These are phyloP conservation scores for Neogobius melanostomus DNA, from an alignment of 2,113 vertebrate genomes.

Conservation along the genomic window DNA sequence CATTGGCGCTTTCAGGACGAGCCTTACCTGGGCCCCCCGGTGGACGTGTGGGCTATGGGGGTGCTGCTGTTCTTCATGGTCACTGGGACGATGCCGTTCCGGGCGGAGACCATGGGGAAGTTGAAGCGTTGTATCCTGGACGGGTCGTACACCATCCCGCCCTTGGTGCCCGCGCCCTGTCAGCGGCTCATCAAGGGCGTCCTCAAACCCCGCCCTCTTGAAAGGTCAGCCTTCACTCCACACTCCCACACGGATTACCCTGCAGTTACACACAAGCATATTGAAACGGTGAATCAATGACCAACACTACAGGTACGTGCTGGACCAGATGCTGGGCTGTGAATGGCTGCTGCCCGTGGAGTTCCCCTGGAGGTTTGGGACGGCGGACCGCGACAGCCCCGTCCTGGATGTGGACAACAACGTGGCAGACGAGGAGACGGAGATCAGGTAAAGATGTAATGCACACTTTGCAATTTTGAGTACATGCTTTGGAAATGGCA, in stretches of 20 bases:
- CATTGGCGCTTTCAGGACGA: slow-evolving; percentile 84
- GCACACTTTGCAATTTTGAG: too few species aligned
- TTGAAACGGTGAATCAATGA: too few species aligned
- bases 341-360: slow-evolving; percentile 90
- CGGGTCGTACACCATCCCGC: slow-evolving; percentile 78
- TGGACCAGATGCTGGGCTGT: slow-evolving; percentile 86
- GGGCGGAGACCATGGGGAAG: slow-evolving; percentile 89
- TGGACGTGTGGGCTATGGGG: slow-evolving; percentile 94
- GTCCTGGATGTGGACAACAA: slow-evolving; percentile 61
- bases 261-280: too few species aligned
- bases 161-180: slow-evolving; percentile 84
- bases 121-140: slow-evolving; percentile 86
- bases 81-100: slow-evolving; percentile 88
- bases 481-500: too few species aligned
- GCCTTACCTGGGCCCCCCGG: slow-evolving; percentile 82
- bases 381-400: slow-evolving; percentile 72
- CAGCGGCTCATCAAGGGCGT: slow-evolving; percentile 86
- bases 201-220: slow-evolving; percentile 74
- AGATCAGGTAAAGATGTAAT: background rate
- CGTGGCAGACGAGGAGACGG: slow-evolving; percentile 75
- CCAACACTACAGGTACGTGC: slow-evolving; percentile 77
- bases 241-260: too few species aligned
- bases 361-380: slow-evolving; percentile 77
- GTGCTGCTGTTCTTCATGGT: slow-evolving; percentile 93
- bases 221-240: too few species aligned